Conservation (phyloP, 2,113 vertebrate species). For the Synchiropus splendidus region DNA sequence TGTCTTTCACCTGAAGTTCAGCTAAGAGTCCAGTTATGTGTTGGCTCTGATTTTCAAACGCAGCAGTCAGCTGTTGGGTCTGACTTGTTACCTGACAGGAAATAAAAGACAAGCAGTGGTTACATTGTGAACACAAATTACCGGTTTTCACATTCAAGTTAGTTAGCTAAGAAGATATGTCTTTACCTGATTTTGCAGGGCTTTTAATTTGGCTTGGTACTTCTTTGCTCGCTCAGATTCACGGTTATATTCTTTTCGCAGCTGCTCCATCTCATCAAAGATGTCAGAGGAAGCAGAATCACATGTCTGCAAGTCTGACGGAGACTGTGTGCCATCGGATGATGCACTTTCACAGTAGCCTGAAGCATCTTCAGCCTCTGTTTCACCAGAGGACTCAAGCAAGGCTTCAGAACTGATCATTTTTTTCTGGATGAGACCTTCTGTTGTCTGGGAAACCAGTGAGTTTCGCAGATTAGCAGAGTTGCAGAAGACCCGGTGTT, state of each 20-base stretch:
- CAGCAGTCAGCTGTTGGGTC: constrained; percentile 64
- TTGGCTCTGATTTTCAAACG: constrained; percentile 69
- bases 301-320: not conserved
- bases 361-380: not conserved
- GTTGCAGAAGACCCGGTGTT: constrained; percentile 45
- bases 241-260: constrained; percentile 41
- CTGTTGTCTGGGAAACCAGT: constrained; percentile 34
- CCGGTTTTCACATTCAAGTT: no score
- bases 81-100: constrained; percentile 56
- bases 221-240: constrained; percentile 48
- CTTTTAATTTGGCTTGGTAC: constrained; percentile 59
- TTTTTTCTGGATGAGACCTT: constrained; percentile 23
- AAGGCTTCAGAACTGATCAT: constrained; percentile 5
- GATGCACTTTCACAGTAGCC: constrained; percentile 2
- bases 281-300: constrained; percentile 10
- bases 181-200: constrained; percentile 61
- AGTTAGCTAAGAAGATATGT: no score
- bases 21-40: constrained; percentile 63
- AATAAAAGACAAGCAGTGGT: not conserved
- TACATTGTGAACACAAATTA: not conserved
- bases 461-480: constrained; percentile 49
- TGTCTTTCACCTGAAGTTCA: constrained; percentile 65
- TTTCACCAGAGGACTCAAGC: not conserved
- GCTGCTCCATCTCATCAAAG: constrained; percentile 40
- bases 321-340: not conserved